Conservation (phyloP, 2,797 vertebrate genomes). For the Otus scops region DNA sequence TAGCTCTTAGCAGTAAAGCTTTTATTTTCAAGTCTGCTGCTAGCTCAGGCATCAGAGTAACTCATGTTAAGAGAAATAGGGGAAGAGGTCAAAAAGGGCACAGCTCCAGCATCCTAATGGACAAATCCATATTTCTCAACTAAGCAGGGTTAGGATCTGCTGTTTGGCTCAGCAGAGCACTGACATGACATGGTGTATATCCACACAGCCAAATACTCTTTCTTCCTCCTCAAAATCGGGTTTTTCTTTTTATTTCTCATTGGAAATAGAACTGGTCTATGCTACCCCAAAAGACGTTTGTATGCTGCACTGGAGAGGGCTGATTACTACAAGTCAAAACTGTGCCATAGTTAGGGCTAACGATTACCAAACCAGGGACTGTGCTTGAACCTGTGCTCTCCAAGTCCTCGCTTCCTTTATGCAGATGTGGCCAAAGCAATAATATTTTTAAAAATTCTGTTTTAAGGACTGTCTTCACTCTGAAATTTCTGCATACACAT, state of each 20-base stretch:
- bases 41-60: neutral
- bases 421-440: neutral
- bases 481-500: neutral
- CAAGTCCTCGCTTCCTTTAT: neutral
- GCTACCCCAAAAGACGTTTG: too few species aligned
- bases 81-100: neutral
- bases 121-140: neutral
- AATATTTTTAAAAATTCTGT: neutral
- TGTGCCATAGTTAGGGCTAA: neutral
- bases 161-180: neutral
- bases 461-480: neutral
- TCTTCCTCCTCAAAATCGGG: neutral
- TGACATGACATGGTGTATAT: too few species aligned
- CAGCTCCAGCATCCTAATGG: neutral
- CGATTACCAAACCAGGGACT: neutral
- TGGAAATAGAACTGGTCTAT: neutral
- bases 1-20: neutral
- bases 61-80: neutral
- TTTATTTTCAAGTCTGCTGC: neutral
- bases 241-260: neutral
- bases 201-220: neutral
- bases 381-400: neutral
- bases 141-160: neutral
- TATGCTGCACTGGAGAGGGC: neutral
- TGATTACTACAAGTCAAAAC: accelerated